These are phyloP conservation scores for Melopsittacus undulatus DNA, from an alignment of 2,797 vertebrate species.

Conservation along the genomic window DNA sequence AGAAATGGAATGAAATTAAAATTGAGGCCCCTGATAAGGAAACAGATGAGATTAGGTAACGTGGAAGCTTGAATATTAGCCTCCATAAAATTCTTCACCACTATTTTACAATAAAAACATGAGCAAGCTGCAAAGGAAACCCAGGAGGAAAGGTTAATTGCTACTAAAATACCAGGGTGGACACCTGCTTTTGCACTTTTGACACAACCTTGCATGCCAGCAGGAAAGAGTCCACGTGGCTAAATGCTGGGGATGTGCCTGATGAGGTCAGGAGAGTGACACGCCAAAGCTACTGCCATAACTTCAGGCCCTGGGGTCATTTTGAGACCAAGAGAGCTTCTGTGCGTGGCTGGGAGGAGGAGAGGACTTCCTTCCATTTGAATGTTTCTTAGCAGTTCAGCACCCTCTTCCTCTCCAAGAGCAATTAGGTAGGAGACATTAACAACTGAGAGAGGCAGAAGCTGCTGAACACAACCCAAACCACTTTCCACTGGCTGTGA, in stretches of 20 bases:
- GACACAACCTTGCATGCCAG: slow-evolving; percentile 77
- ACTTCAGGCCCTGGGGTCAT: slow-evolving; percentile 28
- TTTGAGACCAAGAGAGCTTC: not conserved
- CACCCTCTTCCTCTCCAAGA: slow-evolving; percentile 57
- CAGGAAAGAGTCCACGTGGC: slow-evolving; percentile 81
- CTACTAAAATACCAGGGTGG: slow-evolving; percentile 85
- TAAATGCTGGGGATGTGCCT: slow-evolving; percentile 38
- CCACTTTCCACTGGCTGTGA: not conserved
- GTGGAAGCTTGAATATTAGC: slow-evolving; percentile 83
- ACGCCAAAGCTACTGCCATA: slow-evolving; percentile 44
- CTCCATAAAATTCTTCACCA: slow-evolving; percentile 79
- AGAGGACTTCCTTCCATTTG: slow-evolving; percentile 53
- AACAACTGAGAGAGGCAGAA: not conserved
- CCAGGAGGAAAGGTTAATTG: slow-evolving; percentile 87
- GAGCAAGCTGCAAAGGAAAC: slow-evolving; percentile 82
- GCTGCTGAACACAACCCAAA: not conserved
- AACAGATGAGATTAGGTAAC: slow-evolving; percentile 74
- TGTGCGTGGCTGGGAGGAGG: not conserved
- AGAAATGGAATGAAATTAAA: slow-evolving; percentile 51
- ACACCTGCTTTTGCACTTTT: slow-evolving; percentile 76
- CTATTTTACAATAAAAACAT: slow-evolving; percentile 83
- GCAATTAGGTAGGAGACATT: slow-evolving; percentile 39
- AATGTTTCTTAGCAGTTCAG: not conserved
- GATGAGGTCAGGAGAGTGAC: not conserved
- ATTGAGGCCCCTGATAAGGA: slow-evolving; percentile 41